A percentile compares a stretch with the other conserved stretches of the same genome.
These are phyloP conservation scores for Apamea anceps DNA, from an alignment of 2,888 invertebrate genomes.

Conservation along the genomic window DNA sequence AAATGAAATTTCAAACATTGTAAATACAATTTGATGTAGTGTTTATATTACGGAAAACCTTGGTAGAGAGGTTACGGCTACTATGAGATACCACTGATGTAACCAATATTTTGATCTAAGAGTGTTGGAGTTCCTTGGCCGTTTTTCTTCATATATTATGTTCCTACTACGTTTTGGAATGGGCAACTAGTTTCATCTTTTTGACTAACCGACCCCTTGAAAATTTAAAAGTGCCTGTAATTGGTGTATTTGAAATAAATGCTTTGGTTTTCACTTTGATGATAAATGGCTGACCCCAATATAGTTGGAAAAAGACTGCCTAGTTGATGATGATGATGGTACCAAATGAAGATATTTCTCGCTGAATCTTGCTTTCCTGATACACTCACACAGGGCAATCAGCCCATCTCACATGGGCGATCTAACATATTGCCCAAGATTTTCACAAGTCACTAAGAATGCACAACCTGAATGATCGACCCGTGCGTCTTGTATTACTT, in stretches of 20 bases:
- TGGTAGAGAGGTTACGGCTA: neutral
- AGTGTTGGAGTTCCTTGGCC: neutral
- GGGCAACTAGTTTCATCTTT: no score
- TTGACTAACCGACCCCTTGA: no score
- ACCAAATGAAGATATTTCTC: neutral
- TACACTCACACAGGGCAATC: neutral
- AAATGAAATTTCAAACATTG: conserved; percentile 9
- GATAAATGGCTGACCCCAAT: no score
- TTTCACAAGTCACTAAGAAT: neutral
- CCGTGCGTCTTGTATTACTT: no score
- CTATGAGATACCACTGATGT: neutral
- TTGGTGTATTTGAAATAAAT: no score
- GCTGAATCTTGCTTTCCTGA: neutral
- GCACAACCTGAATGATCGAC: no score
- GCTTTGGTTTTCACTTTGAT: no score
- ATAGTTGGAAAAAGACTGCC: no score
- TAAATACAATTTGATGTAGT: neutral
- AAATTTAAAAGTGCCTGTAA: no score
- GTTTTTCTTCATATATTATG: neutral
- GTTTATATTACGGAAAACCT: neutral
- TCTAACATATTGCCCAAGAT: no score
- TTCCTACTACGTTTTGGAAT: no score
- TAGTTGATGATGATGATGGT: no score
- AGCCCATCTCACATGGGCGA: neutral
- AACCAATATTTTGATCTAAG: neutral